These are phyloP conservation scores for Phalacrocorax pelagicus DNA, from an alignment of 2,113 vertebrate species.

Conservation along the genomic window DNA sequence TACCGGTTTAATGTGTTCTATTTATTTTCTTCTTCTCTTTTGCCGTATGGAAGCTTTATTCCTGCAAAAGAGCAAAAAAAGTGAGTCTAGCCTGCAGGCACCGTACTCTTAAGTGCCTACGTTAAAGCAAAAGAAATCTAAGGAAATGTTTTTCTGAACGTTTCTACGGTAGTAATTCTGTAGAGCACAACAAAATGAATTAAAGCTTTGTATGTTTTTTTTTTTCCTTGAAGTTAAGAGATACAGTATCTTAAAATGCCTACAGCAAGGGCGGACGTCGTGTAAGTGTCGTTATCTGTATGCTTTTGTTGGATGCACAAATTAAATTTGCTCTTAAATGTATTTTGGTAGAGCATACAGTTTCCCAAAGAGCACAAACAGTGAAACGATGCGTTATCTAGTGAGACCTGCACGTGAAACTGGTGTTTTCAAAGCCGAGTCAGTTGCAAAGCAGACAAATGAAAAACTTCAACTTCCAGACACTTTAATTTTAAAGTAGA, in stretches of 20 bases:
- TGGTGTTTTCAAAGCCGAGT: background rate
- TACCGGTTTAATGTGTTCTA: background rate
- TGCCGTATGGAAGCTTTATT: background rate
- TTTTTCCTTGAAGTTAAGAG: background rate
- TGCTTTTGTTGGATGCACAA: background rate
- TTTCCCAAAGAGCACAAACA: background rate
- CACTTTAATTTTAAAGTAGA: background rate
- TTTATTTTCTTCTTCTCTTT: no score
- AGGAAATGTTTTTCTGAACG: background rate
- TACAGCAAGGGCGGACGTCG: background rate
- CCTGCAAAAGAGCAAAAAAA: background rate
- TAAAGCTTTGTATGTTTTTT: background rate
- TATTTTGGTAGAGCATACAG: rapidly evolving
- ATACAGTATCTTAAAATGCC: background rate
- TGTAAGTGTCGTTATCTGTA: background rate
- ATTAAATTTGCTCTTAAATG: background rate
- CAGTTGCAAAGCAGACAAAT: background rate
- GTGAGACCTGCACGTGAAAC: background rate
- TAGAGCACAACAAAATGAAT: background rate
- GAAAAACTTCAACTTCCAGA: background rate
- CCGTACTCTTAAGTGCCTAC: rapidly evolving
- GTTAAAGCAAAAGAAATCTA: background rate
- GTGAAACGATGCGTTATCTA: background rate
- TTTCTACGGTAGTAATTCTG: background rate
- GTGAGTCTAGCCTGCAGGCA: no score